phyloP scores from a whole-genome alignment of 2,113 vertebrate genomes.

The Lontra canadensis region DNA sequence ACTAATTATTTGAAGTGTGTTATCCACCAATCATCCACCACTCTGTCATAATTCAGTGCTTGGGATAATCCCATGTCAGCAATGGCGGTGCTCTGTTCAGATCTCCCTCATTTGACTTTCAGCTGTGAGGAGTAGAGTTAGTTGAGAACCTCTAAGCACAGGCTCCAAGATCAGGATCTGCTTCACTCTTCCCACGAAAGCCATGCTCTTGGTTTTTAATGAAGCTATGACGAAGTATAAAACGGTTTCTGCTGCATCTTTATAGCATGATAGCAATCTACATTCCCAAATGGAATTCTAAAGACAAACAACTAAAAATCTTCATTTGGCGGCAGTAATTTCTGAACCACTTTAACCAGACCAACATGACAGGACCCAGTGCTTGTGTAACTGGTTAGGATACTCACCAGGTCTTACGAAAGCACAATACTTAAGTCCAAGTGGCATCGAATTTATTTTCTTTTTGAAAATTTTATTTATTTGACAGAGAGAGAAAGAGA shows the following conservation, averaged over 20 bases:
- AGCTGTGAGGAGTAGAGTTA: background rate
- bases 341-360: background rate
- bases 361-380: too few relatives aligned
- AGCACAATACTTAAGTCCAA: background rate
- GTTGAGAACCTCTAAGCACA: accelerated
- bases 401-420: background rate
- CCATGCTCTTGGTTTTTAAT: background rate
- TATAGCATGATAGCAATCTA: background rate
- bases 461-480: background rate
- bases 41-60: background rate
- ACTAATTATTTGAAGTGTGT: background rate
- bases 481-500: background rate
- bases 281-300: background rate
- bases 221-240: background rate
- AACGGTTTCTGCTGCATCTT: background rate
- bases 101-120: background rate
- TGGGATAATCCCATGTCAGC: background rate
- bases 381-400: background rate
- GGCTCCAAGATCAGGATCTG: background rate
- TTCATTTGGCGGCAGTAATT: background rate
- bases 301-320: background rate
- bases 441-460: background rate
- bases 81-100: background rate
- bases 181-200: background rate
- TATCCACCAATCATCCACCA: background rate